Evolutionary conservation across 2,888 invertebrate genomes (phyloP).

Genomic region (Laothoe populi): DNA sequence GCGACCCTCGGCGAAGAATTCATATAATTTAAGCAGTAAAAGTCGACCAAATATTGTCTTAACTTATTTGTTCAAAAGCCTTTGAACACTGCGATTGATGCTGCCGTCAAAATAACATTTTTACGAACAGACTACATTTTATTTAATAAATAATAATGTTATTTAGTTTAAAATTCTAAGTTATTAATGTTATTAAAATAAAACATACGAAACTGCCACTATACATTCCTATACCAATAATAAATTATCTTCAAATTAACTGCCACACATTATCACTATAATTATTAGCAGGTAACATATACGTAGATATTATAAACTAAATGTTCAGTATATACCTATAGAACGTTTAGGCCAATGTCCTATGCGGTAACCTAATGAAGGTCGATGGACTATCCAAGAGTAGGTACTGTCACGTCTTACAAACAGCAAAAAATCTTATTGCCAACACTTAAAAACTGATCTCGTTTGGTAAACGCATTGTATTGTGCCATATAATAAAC

Average conservation of each 20-base stretch:
- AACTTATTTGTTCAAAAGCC: constrained; percentile 25
- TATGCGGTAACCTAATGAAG: constrained; percentile 6
- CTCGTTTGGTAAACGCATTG: too few relatives aligned
- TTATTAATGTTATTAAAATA: too few relatives aligned
- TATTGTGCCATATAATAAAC: too few relatives aligned
- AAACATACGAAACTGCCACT: too few relatives aligned
- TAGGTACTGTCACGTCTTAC: neutral
- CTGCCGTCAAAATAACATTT: neutral
- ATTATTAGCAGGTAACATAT: too few relatives aligned
- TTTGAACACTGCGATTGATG: neutral
- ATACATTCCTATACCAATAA: too few relatives aligned
- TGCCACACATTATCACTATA: too few relatives aligned
- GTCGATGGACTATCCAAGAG: constrained; percentile 1
- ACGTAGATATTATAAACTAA: neutral
- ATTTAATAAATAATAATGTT: neutral
- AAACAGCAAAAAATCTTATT: neutral
- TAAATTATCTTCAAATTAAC: too few relatives aligned
- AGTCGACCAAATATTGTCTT: constrained; percentile 21
- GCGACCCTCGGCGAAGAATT: constrained; percentile 4
- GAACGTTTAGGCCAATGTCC: constrained; percentile 9
- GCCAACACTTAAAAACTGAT: too few relatives aligned
- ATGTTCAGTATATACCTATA: neutral
- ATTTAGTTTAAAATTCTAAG: neutral
- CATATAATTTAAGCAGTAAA: constrained; percentile 18
- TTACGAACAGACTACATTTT: neutral